Evolutionary conservation across 2,797 vertebrate species (phyloP).

Genomic region (Tenualosa thibaudeaui): DNA sequence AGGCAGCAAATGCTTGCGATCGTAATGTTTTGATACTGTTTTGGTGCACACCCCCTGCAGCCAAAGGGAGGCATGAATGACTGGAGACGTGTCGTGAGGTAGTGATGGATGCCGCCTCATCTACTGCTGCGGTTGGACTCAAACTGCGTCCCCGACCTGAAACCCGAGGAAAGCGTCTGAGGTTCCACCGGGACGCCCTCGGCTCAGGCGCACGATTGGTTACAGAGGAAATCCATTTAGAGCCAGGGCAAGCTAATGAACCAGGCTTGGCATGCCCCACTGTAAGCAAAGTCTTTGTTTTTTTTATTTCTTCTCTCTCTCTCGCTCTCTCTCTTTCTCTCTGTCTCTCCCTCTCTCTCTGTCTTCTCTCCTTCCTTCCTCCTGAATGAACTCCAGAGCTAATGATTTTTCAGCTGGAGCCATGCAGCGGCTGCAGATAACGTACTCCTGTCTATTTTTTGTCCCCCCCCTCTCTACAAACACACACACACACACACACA

Average conservation of each 20-base stretch:
- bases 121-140: background rate
- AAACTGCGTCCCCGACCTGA: background rate
- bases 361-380: background rate
- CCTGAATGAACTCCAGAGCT: conserved; percentile 19
- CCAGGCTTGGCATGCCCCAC: conserved; percentile 8
- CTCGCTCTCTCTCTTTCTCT: background rate
- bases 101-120: background rate
- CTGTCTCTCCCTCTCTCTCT: background rate
- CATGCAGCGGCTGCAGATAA: conserved; percentile 27
- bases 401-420: conserved; percentile 37
- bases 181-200: conserved; percentile 25
- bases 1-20: background rate
- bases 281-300: conserved; percentile 37
- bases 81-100: background rate
- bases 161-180: conserved; percentile 33
- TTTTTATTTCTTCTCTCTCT: background rate
- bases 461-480: background rate
- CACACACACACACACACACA: background rate
- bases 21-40: background rate
- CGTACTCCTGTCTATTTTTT: background rate
- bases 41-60: background rate
- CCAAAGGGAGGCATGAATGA: background rate
- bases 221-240: conserved; percentile 44
- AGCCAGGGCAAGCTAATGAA: conserved; percentile 30
- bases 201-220: conserved; percentile 32